Evolutionary conservation across 2,113 vertebrate species (phyloP), one percentile per base, ranked within the genome.

Genomic region (Emydura subglobosa): DNA sequence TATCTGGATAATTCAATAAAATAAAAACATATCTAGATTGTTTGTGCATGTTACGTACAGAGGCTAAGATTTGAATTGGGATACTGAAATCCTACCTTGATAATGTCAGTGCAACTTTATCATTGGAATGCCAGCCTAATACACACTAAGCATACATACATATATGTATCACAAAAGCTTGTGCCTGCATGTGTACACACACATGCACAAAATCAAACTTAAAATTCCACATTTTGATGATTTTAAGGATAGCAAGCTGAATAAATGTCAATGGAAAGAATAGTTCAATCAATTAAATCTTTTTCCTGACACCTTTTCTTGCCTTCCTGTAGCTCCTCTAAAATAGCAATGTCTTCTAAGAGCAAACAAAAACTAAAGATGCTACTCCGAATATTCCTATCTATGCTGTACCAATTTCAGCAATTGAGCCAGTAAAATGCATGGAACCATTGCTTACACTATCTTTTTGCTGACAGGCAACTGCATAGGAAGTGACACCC

Each of bases 381-480:
- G 55, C 44, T 86, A 16, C 72, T 79, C 61, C 74, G 72, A 92
- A 78, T 12, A 2, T 14, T 59, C 49, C 72, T 68, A 6, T 13
- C 22, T 22, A 83, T 0, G 0, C 55, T 54, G 54, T 19, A 59
- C 51, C 72, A 74, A 0, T 47, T 68, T 25, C 47, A 88, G 50
- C 79, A 92, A 4, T 2, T 3, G 11, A 72, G 42, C 29, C 51
- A 2, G 1, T 61, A 90, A 39, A 24, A 6, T 0, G 1, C 2
- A 7, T 44, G n/a, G 65, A 89, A 49, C 16, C 50, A 34, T 1
- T 78, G 39, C 61, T 83, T 21, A 11, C 19, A 3, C 0, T 54
- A 27, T 5, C 55, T 87, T 47, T 47, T 84, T 90, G 76, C 22
- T 92, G 49, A 76, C 54, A 76, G 12, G 24, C n/a, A 92, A 11